Evolutionary conservation across 1,140 invertebrate genomes (phyloP).

Genomic region (Bemisia tabaci): DNA sequence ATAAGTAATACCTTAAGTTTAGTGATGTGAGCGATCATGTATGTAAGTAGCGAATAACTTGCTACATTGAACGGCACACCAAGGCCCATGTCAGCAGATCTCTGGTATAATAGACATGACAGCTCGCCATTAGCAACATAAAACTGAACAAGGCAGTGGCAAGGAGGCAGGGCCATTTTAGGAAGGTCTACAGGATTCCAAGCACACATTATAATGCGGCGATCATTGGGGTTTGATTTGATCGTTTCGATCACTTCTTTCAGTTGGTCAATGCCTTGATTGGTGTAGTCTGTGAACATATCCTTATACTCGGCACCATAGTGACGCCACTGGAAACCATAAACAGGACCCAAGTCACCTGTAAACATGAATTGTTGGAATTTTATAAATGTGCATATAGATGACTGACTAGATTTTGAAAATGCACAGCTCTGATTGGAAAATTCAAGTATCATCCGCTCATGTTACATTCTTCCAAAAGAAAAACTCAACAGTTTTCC

Average conservation of each 20-base stretch:
- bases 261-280: slow-evolving; percentile 89
- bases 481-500: too few relatives aligned
- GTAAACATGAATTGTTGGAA: slow-evolving; percentile 7
- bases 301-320: slow-evolving; percentile 86
- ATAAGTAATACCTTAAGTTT: slow-evolving; percentile 57
- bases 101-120: slow-evolving; percentile 89
- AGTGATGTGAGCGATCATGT: slow-evolving; percentile 94
- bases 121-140: slow-evolving; percentile 72
- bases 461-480: too few relatives aligned
- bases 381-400: not conserved
- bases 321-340: slow-evolving; percentile 99
- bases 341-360: slow-evolving; percentile 93
- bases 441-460: too few relatives aligned
- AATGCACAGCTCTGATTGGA: not conserved
- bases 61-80: slow-evolving; percentile 99
- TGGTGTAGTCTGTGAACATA: slow-evolving; percentile 70
- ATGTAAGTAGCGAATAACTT: slow-evolving; percentile 86
- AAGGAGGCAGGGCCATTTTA: slow-evolving; percentile 93
- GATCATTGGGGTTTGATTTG: slow-evolving; percentile 67
- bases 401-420: not conserved
- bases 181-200: slow-evolving; percentile 89
- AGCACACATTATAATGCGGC: slow-evolving; percentile 84
- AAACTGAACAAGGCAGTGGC: slow-evolving; percentile 91
- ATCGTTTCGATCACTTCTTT: slow-evolving; percentile 70
- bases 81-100: slow-evolving; percentile 94